Evolutionary conservation across 2,797 vertebrate genomes (phyloP), one percentile per base, ranked within the genome.

Genomic region (Cossypha niveicapilla): DNA sequence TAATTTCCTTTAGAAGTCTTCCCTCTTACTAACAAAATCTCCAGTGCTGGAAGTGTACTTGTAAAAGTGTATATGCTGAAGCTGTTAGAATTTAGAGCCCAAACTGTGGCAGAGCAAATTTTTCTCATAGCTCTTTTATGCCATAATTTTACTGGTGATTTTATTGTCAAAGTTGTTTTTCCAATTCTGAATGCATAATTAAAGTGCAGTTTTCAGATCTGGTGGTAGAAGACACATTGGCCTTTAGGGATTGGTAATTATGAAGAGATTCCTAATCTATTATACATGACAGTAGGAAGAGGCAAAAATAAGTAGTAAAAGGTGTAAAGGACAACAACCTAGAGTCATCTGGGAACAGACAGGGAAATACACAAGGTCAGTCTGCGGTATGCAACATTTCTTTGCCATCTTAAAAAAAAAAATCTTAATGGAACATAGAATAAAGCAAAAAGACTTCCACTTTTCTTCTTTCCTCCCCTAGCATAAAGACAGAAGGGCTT

Each of bases 241-340:
- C 68, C 93, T 92, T 92, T 75, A 95, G 90, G 94, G 73, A 91
- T 78, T 92, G 62, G 79, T 92, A 93, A 93, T 93, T 95, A 93
- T 17, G 57, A 90, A 93, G 79, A 92, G 39, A 91, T 93, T 94
- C 61, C 57, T 96, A 50, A 96, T 96, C 85, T 94, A 94, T 96
- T 95, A 94, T 95, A 86, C 92, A 93, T 95, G 92, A 91, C 65
- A 83, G 48, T 75, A 88, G n/a, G 51, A 72, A 86, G n/a, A 81
- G 66, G 58, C 39, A 89, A 86, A 94, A 94, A 68, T 75, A 85
- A 86, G 67, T 58, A 86, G n/a, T 51, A 80, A 84, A 93, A 94
- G 65, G 70, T 91, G 70, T 91, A 87, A 86, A 86, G 78, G 76
- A 72, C 76, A 74, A 83, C 72, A 75, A 47, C 85, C 61, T 80